Percentiles rank a stretch among this genome's conserved stretches.
These are phyloP conservation scores for Ctenopoma kingsleyae DNA, from an alignment of 2,797 vertebrate species.

Conservation along the genomic window DNA sequence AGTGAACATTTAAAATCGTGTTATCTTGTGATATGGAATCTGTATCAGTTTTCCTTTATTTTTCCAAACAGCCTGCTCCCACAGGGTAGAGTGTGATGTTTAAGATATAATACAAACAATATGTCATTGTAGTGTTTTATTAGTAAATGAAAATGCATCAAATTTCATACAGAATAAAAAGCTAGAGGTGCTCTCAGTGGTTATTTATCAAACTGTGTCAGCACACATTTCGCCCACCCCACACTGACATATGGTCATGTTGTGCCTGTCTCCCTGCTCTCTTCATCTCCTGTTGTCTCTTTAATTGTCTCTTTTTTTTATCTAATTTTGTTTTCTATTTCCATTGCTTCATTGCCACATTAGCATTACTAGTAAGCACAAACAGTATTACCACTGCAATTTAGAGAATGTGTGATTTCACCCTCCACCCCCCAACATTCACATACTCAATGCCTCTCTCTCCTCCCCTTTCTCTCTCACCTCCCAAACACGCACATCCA, in stretches of 20 bases:
- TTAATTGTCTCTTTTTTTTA: constrained; percentile 44
- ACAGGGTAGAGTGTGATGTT: constrained; percentile 5
- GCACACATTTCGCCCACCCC: constrained; percentile 32
- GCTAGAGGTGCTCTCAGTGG: constrained; percentile 19
- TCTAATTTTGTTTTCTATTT: constrained; percentile 60
- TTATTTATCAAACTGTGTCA: constrained; percentile 57
- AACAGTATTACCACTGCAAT: constrained; percentile 44
- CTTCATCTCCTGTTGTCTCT: constrained; percentile 14
- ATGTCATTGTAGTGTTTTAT: constrained; percentile 19
- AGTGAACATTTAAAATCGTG: too few species aligned
- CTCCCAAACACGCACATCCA: constrained; percentile 17
- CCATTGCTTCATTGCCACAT: constrained; percentile 51
- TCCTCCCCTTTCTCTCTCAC: constrained; percentile 11
- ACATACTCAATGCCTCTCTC: neutral
- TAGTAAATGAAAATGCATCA: neutral
- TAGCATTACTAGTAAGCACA: constrained; percentile 44
- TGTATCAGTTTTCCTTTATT: neutral
- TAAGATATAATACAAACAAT: constrained; percentile 5
- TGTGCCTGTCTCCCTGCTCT: constrained; percentile 4
- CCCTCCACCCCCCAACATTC: constrained; percentile 16
- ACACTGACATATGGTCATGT: constrained; percentile 40
- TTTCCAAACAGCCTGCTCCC: neutral
- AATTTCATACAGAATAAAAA: constrained; percentile 12
- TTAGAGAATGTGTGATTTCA: constrained; percentile 35
- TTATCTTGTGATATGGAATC: constrained; percentile 12